phyloP scores from a whole-genome alignment of 2,113 vertebrate genomes.

The Callaeas wilsoni region DNA sequence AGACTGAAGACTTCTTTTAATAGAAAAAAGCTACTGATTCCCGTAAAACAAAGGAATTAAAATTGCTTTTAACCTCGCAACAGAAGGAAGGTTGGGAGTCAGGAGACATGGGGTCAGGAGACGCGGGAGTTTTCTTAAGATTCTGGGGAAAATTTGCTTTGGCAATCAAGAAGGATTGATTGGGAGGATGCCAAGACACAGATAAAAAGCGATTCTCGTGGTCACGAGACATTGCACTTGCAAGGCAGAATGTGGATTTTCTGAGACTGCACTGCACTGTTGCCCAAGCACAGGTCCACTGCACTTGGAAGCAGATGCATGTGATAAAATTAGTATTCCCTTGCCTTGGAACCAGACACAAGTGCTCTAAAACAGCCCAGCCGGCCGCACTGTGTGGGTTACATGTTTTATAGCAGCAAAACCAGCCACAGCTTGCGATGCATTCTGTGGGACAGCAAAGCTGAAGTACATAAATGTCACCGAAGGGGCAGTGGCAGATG shows the following conservation, averaged over 20 bases:
- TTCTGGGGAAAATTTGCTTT: background rate
- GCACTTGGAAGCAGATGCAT: background rate
- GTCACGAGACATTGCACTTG: background rate
- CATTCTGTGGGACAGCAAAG: background rate
- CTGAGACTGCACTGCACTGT: background rate
- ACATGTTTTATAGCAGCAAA: background rate
- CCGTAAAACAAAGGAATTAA: background rate
- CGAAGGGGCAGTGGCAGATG: background rate
- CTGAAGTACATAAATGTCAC: background rate
- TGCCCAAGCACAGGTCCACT: background rate
- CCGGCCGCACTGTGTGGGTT: fast-evolving
- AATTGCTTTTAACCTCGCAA: background rate
- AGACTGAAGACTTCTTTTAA: background rate
- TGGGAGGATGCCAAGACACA: background rate
- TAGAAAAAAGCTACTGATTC: background rate
- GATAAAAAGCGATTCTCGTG: background rate
- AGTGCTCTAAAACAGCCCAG: background rate
- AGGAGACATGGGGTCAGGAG: background rate
- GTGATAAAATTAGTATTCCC: background rate
- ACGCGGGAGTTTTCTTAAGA: background rate
- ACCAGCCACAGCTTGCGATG: background rate
- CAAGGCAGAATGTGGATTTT: background rate
- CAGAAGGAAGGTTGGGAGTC: background rate
- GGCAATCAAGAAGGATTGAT: background rate
- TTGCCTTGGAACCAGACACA: background rate